These are phyloP conservation scores for Epinotia ramella DNA, from an alignment of 2,888 invertebrate species.

Conservation along the genomic window DNA sequence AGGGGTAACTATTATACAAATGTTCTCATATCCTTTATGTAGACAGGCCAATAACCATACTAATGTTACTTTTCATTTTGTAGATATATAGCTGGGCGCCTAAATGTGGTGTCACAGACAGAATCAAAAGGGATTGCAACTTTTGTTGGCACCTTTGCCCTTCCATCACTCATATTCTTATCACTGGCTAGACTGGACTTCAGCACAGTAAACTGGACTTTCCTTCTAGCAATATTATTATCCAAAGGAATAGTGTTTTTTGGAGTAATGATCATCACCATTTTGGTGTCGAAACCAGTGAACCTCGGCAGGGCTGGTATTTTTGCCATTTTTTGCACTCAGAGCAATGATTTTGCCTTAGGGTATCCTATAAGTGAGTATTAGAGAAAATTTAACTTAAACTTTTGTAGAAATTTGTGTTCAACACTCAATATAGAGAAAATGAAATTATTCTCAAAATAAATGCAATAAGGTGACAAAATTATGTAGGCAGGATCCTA, in stretches of 20 bases:
- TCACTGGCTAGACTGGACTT: conserved; percentile 95
- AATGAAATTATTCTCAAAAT: too few species aligned
- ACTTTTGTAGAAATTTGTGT: background rate
- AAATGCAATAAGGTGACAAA: too few species aligned
- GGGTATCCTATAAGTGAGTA: conserved; percentile 96
- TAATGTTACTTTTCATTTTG: conserved; percentile 28
- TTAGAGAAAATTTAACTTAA: background rate
- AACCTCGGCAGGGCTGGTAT: conserved; percentile 95
- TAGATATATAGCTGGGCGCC: conserved; percentile 94
- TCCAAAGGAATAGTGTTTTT: conserved; percentile 95
- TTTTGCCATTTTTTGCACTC: conserved; percentile 97
- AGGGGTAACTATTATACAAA: background rate
- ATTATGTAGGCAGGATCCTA: too few species aligned
- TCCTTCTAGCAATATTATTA: conserved; percentile 93
- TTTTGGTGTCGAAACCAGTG: conserved; percentile 92
- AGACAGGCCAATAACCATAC: conserved; percentile 4
- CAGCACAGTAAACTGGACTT: conserved; percentile 94
- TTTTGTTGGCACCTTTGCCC: conserved; percentile 96
- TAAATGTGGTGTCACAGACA: conserved; percentile 91
- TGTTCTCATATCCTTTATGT: background rate
- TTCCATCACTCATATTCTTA: conserved; percentile 96
- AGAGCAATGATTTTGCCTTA: conserved; percentile 98
- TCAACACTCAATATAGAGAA: too few species aligned
- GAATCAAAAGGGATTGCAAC: conserved; percentile 96
- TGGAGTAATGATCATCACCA: conserved; percentile 90